Evolutionary conservation across 2,797 vertebrate genomes (phyloP), one percentile per base, ranked within the genome.

Genomic region (Sparus aurata): DNA sequence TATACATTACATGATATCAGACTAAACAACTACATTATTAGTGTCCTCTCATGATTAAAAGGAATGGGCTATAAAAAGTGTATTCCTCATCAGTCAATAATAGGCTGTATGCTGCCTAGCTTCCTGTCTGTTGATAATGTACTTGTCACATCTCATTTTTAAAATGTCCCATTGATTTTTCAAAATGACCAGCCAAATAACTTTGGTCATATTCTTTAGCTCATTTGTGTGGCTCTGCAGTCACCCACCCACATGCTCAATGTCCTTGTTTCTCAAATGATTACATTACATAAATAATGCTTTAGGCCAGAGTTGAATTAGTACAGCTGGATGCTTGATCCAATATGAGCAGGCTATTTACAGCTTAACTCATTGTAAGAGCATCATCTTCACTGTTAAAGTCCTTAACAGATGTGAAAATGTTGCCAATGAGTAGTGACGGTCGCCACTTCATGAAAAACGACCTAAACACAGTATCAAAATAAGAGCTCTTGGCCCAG

Each of bases 261-360:
- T 79, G 80, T 82, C 85, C 88, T 93, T 85, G 84, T 89, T 91
- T 88, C 77, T 76, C 82, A 83, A 84, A 83, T 85, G 79, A 91
- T 89, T 90, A 60, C 75, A 83, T 94, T 92, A 93, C 87, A 83
- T 93, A 91, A 93, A 93, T 86, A 91, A 83, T 46, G 80, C 87
- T 86, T 80, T 63, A 74, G 88, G 87, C 84, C 75, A 89, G 71
- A 79, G 67, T 88, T 83, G 79, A 89, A 84, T 87, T 77, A 81
- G 79, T 75, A 84, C 83, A 88, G 81, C 75, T 64, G 86, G 87
- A 89, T 77, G 61, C 89, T 85, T 91, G 87, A 87, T 89, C 66
- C 73, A 82, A 79, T 85, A 71, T 55, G 59, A 85, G 69, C 59
- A 69, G 69, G 69, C 84, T 70, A 86, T 88, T 91, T 86, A 88